phyloP scores from a whole-genome alignment of 2,888 invertebrate genomes.

The Philhelius pedissequus region DNA sequence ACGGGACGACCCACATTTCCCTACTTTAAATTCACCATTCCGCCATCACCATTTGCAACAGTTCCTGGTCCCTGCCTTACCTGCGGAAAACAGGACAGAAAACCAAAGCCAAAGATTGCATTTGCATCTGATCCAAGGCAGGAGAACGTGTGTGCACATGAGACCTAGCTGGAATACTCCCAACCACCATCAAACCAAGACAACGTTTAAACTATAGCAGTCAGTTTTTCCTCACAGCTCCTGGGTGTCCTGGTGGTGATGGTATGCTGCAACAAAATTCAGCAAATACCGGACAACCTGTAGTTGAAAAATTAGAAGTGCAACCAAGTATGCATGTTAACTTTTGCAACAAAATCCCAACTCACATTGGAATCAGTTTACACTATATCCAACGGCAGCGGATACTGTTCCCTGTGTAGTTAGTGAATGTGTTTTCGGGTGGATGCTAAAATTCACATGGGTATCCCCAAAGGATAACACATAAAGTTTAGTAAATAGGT shows the following conservation, averaged over 20 bases:
- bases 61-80: background rate
- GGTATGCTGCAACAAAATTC: slow-evolving; percentile 13
- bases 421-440: background rate
- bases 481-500: slow-evolving; percentile 19
- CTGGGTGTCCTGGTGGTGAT: background rate
- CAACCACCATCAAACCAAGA: background rate
- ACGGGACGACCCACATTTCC: background rate
- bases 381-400: background rate
- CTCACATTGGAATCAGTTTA: slow-evolving; percentile 53
- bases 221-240: background rate
- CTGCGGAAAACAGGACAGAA: background rate
- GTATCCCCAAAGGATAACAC: slow-evolving; percentile 7
- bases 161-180: background rate
- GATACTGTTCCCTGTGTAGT: background rate
- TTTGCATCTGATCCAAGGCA: slow-evolving; percentile 59
- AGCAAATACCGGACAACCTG: slow-evolving; percentile 28
- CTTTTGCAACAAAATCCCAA: slow-evolving; percentile 55
- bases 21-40: background rate
- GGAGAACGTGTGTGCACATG: slow-evolving; percentile 40
- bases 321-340: slow-evolving; percentile 61
- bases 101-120: slow-evolving; percentile 60
- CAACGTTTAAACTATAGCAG: background rate
- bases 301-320: slow-evolving; percentile 58
- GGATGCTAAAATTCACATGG: slow-evolving; percentile 5
- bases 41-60: background rate